Evolutionary conservation across 1,140 invertebrate genomes (phyloP), one percentile per base, ranked within the genome.

Genomic region (Trypoxylus dichotomus): DNA sequence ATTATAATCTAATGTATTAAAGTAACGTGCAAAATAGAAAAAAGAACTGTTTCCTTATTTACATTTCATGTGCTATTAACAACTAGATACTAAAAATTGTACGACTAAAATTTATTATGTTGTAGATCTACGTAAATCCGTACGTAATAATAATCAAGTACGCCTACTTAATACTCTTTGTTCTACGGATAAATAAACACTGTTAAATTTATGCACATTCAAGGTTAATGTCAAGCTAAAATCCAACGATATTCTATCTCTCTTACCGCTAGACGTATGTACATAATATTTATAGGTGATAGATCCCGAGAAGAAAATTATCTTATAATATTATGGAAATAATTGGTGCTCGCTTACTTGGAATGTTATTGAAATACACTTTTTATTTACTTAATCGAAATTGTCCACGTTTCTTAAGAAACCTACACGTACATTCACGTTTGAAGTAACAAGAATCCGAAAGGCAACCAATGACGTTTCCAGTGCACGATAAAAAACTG

Each of bases 161-260:
- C 19, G 19, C 19, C 19, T 54, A 54, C 19, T 54, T 54, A 54
- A 54, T 54, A n/a, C 47, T 54, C 43, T 47, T 47, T 47, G 43
- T 47, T 47, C 0, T 47, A 47, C 43, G n/a, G 3, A 13, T n/a
- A 47, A 47, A 47, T 37, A 37, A 37, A 37, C 21, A 58, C 15
- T 63, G 10, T 63, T 11, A 27, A 63, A 63, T 47, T 54, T 19
- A 68, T 68, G 10, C 27, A 68, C 8, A 68, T 68, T 68, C 60
- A 68, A 68, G 60, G 60, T 68, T 68, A 68, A 68, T 68, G 24
- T 68, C 60, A 68, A 68, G 60, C 11, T 29, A 68, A 27, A 24
- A 13, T 54, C 47, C 6, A 15, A 54, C 47, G 19, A 6, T 54
- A n/a, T 54, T n/a, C 13, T 19, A 54, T 54, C 47, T 54, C 6